Evolutionary conservation across 2,888 invertebrate genomes (phyloP).

Genomic region (Antheraea yamamai): DNA sequence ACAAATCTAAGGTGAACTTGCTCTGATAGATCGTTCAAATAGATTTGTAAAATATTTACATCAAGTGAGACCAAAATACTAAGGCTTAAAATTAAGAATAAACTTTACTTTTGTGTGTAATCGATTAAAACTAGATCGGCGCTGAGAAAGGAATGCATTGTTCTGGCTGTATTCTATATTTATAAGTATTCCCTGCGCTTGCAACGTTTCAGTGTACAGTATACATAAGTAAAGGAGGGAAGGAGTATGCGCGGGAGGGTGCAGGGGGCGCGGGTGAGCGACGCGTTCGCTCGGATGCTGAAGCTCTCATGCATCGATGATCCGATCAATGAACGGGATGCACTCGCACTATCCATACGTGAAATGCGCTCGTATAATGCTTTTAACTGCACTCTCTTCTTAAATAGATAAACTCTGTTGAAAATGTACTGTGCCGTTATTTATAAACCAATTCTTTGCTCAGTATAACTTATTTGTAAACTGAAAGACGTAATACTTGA

Average conservation of each 20-base stretch:
- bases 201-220: not conserved
- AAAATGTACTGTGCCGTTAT: not conserved
- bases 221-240: not conserved
- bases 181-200: not conserved
- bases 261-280: not conserved
- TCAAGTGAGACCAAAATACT: too few species aligned
- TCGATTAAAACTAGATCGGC: too few species aligned
- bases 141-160: not conserved
- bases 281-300: not conserved
- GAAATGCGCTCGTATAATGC: not conserved
- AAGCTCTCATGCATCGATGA: not conserved
- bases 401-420: not conserved
- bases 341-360: not conserved
- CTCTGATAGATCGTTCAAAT: too few species aligned
- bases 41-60: too few species aligned
- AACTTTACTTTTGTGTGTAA: too few species aligned
- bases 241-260: not conserved
- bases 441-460: not conserved
- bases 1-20: too few species aligned
- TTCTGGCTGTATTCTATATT: not conserved
- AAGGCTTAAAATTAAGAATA: too few species aligned
- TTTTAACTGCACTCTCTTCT: not conserved
- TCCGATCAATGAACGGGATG: constrained; percentile 6
- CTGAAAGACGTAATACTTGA: too few species aligned
- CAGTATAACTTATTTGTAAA: not conserved